phyloP scores from a whole-genome alignment of 2,797 vertebrate species.

The Dendrocincla tyrannina region DNA sequence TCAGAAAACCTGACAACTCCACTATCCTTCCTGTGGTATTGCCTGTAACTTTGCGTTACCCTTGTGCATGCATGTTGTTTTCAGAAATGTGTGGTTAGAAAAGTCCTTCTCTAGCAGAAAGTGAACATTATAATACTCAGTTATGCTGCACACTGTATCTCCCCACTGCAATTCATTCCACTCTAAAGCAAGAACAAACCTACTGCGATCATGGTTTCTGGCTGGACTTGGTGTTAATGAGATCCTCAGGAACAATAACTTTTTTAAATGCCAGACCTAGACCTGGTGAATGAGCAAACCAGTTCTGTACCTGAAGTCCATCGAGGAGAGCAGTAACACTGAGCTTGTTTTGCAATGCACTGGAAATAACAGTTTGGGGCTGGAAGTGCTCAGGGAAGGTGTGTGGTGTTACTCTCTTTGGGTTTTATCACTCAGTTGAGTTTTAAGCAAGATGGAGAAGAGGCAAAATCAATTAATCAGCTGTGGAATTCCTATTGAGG shows the following conservation, averaged over 20 bases:
- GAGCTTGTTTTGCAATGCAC: not conserved
- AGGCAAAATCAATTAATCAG: slow-evolving; percentile 1
- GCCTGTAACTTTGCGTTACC: not conserved
- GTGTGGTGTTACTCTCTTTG: not conserved
- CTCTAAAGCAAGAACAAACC: not conserved
- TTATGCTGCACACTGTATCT: not conserved
- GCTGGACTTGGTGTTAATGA: not conserved
- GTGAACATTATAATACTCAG: not conserved
- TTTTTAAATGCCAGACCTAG: not conserved
- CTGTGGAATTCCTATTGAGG: not conserved
- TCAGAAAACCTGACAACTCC: not conserved
- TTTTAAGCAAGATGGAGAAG: not conserved
- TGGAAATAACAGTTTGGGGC: not conserved
- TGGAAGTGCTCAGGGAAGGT: not conserved
- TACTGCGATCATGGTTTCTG: not conserved
- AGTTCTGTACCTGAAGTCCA: not conserved
- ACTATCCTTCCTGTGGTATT: not conserved
- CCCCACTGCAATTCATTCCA: not conserved
- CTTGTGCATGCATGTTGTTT: not conserved
- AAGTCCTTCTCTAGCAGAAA: not conserved
- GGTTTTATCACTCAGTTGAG: not conserved
- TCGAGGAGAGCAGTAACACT: not conserved
- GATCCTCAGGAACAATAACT: not conserved
- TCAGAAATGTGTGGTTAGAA: not conserved
- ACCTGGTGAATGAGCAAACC: not conserved